A percentile compares a stretch with the other conserved stretches of the same genome.
Conservation (phyloP, 2,888 invertebrate species). For the Acanthoscelides obtectus region DNA sequence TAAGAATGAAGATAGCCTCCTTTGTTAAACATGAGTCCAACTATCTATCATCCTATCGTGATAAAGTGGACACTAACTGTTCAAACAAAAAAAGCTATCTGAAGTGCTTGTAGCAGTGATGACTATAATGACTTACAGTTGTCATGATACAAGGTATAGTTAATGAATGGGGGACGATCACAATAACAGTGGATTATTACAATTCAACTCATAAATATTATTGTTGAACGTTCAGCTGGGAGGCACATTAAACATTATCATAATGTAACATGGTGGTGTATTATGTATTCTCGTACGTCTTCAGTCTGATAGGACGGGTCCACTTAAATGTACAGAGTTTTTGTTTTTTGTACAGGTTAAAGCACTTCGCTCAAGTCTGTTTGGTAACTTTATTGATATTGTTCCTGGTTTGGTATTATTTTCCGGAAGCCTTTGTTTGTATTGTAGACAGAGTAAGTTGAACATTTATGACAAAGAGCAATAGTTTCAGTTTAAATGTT, state of each 20-base stretch:
- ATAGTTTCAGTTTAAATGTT: too few relatives aligned
- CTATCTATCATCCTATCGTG: slow-evolving; percentile 12
- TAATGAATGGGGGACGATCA: slow-evolving; percentile 3
- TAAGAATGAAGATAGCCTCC: too few relatives aligned
- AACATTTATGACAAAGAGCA: too few relatives aligned
- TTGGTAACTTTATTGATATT: background rate
- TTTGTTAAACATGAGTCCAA: background rate
- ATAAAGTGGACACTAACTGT: slow-evolving; percentile 9
- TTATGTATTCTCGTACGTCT: slow-evolving; percentile 23
- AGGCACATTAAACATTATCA: slow-evolving; percentile 45
- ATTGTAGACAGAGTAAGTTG: background rate
- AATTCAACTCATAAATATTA: background rate
- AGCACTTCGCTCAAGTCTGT: background rate
- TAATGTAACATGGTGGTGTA: slow-evolving; percentile 26
- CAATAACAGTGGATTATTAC: background rate
- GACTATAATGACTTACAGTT: background rate
- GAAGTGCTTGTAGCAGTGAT: too few relatives aligned
- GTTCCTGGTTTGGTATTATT: too few relatives aligned
- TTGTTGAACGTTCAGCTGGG: slow-evolving; percentile 38
- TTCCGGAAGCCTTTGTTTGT: background rate
- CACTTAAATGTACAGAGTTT: slow-evolving; percentile 16
- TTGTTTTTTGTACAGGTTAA: slow-evolving; percentile 20
- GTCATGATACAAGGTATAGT: slow-evolving; percentile 12
- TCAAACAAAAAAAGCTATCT: background rate
- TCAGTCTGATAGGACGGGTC: slow-evolving; percentile 36